phyloP scores from a whole-genome alignment of 2,888 invertebrate species.

The Lepidocyrtoides sp. region DNA sequence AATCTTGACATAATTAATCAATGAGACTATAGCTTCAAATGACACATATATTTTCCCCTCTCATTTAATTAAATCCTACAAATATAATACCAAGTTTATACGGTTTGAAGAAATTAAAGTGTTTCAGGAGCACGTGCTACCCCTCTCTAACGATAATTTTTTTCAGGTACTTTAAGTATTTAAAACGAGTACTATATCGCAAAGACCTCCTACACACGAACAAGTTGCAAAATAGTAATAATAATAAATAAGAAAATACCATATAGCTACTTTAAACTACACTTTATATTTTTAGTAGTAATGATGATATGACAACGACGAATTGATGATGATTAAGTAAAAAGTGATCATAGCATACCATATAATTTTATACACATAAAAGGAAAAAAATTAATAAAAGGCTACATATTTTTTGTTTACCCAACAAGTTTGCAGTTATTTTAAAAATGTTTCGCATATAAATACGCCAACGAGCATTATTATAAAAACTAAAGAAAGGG shows the following conservation, averaged over 20 bases:
- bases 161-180: background rate
- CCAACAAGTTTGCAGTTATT: constrained; percentile 45
- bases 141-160: background rate
- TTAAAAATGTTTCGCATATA: background rate
- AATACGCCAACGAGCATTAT: too few species aligned
- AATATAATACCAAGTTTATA: too few species aligned
- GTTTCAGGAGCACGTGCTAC: background rate
- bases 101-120: too few species aligned
- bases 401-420: constrained; percentile 60
- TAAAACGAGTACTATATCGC: background rate
- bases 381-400: constrained; percentile 51
- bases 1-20: background rate
- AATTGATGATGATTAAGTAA: too few species aligned
- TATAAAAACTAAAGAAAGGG: constrained; percentile 17
- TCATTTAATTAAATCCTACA: too few species aligned
- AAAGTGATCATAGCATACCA: background rate
- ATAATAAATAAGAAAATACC: too few species aligned
- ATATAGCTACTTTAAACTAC: background rate
- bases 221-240: constrained; percentile 25
- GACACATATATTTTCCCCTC: too few species aligned
- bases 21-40: too few species aligned
- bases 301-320: too few species aligned
- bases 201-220: constrained; percentile 2
- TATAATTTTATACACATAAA: constrained; percentile 23
- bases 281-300: too few species aligned